Base-by-base conservation (phyloP, 2,888 invertebrate species). In the Meiosimyza platycephala region DNA sequence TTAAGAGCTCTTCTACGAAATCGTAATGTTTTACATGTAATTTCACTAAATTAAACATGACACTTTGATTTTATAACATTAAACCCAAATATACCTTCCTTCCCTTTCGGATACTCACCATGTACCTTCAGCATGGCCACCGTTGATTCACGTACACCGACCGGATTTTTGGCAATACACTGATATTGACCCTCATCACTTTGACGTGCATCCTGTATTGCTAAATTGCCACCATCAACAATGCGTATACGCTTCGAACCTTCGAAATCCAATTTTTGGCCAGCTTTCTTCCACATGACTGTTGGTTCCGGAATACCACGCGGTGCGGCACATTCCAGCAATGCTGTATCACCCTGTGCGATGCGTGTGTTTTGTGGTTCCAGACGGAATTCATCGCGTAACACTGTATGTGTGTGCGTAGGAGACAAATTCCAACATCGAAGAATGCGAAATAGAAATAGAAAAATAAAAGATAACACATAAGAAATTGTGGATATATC, bases 301-400 rank as follows among this genome's bases (percentile, higher is more conserved):
- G 90, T 90, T 4, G 97, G 97, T 85, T 96, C 95, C 5, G 97
- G 97, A 75, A 94, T 93, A 2, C 97, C 97, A 80, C 92, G 89
- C 0, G 97, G 97, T 12, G 97, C 94, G 11, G 92, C 92, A 86
- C 97, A 97, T 88, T 95, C 95, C 83, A 97, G 85, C 73, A 94
- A 90, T 6, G 94, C 94, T 73, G 93, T 94, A 81, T 95, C 95
- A 12, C 95, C 96, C 79, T 94, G 93, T 1, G 95, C 94, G 12
- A 94, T 94, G 82, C 94, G 91, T 63, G 93, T 92, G 77, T 94
- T 93, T 77, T 93, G 93, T 6, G 97, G 97, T 81, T 94, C 93
- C 75, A 93, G 88, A 75, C 95, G 92, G 86, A 97, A 97, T 79
- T 97, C 96, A 84, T 96, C 96, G 68, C 95, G 92, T 68, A 97